Conservation (phyloP, 2,113 vertebrate genomes). For the Nipponia nippon region DNA sequence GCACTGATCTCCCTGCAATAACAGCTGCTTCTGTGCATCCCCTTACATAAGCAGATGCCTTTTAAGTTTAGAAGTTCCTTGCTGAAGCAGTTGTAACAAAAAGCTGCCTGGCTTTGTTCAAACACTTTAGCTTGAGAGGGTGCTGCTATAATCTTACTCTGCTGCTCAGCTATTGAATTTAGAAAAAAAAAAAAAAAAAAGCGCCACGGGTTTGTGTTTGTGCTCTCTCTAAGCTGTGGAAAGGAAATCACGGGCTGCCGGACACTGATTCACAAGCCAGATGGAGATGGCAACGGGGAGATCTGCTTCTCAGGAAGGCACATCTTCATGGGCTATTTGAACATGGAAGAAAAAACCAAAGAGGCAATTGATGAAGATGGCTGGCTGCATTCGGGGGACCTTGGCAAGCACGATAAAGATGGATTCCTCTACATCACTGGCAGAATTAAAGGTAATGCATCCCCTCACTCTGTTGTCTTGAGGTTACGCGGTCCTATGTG, state of each 20-base stretch:
- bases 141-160: not conserved
- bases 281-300: conserved; percentile 79
- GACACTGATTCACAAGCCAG: conserved; percentile 77
- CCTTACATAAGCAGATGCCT: not conserved
- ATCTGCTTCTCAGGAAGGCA: conserved; percentile 91
- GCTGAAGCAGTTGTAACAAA: not conserved
- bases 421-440: conserved; percentile 90
- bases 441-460: conserved; percentile 86
- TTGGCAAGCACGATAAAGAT: conserved; percentile 80
- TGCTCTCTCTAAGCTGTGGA: conserved; percentile 78
- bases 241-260: conserved; percentile 79
- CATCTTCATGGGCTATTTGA: conserved; percentile 94
- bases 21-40: not conserved
- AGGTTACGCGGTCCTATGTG: fast-evolving
- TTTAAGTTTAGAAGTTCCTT: not conserved
- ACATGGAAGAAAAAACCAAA: conserved; percentile 78
- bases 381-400: conserved; percentile 92
- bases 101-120: not conserved
- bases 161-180: not conserved
- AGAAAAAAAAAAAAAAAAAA: not conserved
- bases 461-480: not conserved
- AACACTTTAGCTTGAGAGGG: not conserved
- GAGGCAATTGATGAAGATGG: conserved; percentile 83
- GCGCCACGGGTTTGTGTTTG: not conserved
- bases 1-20: not conserved